phyloP scores from a whole-genome alignment of 1,140 invertebrate species.

The Calephelis virginiensis region DNA sequence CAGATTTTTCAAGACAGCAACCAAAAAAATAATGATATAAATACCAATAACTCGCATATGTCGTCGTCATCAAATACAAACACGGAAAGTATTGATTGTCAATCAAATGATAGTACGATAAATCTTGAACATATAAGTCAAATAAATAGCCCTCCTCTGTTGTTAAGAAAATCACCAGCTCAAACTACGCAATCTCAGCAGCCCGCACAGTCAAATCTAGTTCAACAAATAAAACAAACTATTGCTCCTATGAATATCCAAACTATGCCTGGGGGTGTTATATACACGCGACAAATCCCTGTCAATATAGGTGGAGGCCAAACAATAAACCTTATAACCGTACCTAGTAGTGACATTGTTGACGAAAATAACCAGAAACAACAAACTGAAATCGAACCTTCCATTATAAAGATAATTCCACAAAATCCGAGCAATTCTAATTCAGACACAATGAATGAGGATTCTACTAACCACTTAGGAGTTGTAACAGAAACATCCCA shows the following conservation, averaged over 20 bases:
- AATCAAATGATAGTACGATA: conserved; percentile 47
- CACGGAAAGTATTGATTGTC: conserved; percentile 49
- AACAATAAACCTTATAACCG: conserved; percentile 81
- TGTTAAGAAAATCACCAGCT: conserved; percentile 59
- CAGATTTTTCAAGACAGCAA: conserved; percentile 77
- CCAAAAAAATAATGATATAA: conserved; percentile 56
- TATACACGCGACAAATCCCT: conserved; percentile 80
- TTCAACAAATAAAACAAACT: conserved; percentile 72
- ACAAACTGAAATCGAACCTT: conserved; percentile 59
- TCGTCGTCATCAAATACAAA: conserved; percentile 35
- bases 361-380: conserved; percentile 65
- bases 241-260: conserved; percentile 77
- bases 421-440: conserved; percentile 48
- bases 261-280: conserved; percentile 81
- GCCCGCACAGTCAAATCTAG: conserved; percentile 54
- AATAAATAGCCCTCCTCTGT: conserved; percentile 64
- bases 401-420: conserved; percentile 72
- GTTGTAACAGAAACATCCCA: conserved; percentile 44
- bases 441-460: conserved; percentile 49
- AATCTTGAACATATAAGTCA: conserved; percentile 66
- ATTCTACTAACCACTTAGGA: conserved; percentile 46
- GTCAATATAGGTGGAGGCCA: conserved; percentile 78
- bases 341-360: conserved; percentile 67
- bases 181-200: conserved; percentile 54
- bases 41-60: conserved; percentile 45